Conservation (phyloP, 2,888 invertebrate genomes). For the Aricia artaxerxes region DNA sequence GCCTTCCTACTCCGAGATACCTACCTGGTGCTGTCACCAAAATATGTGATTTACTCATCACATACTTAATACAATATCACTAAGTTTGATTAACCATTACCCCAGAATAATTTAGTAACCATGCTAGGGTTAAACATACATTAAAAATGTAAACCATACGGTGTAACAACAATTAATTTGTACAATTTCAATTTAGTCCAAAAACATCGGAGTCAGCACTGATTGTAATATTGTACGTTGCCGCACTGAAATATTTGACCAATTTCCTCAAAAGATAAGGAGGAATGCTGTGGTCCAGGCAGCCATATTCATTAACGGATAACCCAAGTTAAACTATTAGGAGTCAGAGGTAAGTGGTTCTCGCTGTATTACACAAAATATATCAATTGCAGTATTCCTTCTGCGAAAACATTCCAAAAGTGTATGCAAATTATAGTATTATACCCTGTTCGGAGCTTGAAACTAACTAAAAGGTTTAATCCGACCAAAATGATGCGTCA, state of each 20-base stretch:
- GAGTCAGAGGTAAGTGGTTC: neutral
- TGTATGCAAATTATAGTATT: neutral
- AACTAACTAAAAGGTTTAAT: neutral
- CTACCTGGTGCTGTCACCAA: neutral
- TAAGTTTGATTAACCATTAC: neutral
- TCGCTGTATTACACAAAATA: neutral
- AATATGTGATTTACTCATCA: neutral
- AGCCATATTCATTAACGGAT: neutral
- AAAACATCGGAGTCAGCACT: neutral
- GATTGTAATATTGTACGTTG: neutral
- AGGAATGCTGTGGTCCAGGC: neutral
- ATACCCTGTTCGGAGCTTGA: neutral
- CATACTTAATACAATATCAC: neutral
- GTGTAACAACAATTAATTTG: too few species aligned
- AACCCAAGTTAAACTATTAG: neutral
- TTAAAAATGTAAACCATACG: too few species aligned
- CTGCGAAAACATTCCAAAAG: neutral
- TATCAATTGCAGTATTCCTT: slow-evolving; percentile 1
- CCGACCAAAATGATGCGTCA: neutral
- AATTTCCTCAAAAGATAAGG: neutral
- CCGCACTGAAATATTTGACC: neutral
- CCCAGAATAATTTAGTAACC: neutral
- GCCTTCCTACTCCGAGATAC: neutral
- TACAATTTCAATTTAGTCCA: too few species aligned
- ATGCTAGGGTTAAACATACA: too few species aligned